Conservation (phyloP, 2,797 vertebrate genomes). For the Streptopelia turtur region DNA sequence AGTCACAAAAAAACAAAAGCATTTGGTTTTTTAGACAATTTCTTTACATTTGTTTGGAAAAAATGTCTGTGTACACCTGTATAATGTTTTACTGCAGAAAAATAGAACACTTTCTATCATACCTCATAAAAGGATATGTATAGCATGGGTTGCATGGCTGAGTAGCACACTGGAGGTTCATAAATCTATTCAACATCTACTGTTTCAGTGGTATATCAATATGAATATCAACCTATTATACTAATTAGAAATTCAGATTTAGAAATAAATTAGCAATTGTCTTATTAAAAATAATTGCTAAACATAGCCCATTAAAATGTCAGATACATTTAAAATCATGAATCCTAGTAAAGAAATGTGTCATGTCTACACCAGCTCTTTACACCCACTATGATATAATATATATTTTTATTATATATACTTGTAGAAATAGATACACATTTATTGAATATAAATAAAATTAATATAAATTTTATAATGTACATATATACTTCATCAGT, state of each 20-base stretch:
- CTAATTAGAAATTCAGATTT: background rate
- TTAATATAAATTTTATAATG: background rate
- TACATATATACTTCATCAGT: background rate
- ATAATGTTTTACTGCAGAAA: background rate
- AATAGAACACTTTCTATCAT: background rate
- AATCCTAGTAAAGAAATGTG: background rate
- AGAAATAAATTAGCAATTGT: background rate
- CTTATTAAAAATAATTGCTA: background rate
- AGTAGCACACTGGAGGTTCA: background rate
- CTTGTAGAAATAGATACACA: background rate
- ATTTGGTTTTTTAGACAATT: background rate
- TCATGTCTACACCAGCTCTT: background rate
- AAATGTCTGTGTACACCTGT: background rate
- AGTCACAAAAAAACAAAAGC: background rate
- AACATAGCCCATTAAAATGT: background rate
- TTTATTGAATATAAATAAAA: background rate
- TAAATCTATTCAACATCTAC: slow-evolving; percentile 25
- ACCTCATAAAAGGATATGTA: background rate
- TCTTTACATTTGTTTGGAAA: slow-evolving; percentile 14
- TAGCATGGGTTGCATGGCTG: background rate
- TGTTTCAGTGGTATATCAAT: background rate
- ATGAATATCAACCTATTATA: slow-evolving; percentile 6
- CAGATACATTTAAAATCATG: background rate
- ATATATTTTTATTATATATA: background rate
- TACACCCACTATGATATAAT: background rate